These are phyloP conservation scores for Petrolisthes manimaculis DNA, from an alignment of 2,888 invertebrate species.

Conservation along the genomic window DNA sequence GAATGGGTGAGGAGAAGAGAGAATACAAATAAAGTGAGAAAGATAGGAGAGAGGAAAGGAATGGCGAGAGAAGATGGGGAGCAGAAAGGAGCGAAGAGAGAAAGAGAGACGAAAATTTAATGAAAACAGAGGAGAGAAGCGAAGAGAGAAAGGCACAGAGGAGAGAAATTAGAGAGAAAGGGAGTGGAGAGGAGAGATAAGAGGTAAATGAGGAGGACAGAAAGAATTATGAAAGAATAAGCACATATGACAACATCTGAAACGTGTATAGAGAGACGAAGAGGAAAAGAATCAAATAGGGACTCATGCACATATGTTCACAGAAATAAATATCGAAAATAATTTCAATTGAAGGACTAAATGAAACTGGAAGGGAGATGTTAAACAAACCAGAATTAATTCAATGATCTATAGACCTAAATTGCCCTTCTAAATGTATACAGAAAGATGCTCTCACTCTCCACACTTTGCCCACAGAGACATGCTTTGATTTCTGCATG, in stretches of 20 bases:
- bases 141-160: not conserved
- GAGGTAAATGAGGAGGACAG: conserved; percentile 8
- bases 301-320: not conserved
- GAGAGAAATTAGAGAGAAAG: conserved; percentile 2
- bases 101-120: not conserved
- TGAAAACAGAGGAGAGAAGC: not conserved
- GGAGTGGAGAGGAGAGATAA: not conserved
- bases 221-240: not conserved
- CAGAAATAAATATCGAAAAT: not conserved
- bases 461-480: no score
- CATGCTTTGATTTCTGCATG: no score
- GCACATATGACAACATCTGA: not conserved
- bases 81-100: not conserved
- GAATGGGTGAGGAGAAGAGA: not conserved
- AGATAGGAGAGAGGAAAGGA: not conserved
- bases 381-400: no score
- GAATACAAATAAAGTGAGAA: not conserved
- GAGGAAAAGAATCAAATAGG: not conserved
- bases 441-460: no score
- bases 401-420: no score
- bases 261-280: not conserved
- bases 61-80: not conserved
- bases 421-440: no score
- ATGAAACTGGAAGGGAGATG: not conserved
- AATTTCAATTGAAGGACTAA: not conserved